phyloP scores from a whole-genome alignment of 2,113 vertebrate species.

The Chamaea fasciata region DNA sequence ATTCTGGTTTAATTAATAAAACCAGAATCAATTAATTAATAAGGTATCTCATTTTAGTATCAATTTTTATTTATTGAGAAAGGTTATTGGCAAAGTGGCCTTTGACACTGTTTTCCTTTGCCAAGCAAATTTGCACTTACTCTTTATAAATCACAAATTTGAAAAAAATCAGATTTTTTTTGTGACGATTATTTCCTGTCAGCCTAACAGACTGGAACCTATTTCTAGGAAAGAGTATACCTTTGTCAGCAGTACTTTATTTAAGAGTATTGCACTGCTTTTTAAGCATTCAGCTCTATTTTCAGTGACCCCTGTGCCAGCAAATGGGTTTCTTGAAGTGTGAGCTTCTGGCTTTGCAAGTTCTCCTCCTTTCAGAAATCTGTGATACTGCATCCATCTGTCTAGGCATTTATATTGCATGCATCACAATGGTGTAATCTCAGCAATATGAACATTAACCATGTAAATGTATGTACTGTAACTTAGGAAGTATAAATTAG shows the following conservation, averaged over 20 bases:
- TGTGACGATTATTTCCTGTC: not conserved
- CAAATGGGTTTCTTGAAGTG: constrained; percentile 49
- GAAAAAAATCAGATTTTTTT: not conserved
- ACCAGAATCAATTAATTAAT: not conserved
- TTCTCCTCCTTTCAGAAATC: constrained; percentile 60
- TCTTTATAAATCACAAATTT: not conserved
- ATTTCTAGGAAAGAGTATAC: constrained; percentile 34
- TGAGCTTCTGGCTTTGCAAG: constrained; percentile 50
- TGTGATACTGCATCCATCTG: constrained; percentile 65
- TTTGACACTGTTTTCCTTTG: not conserved
- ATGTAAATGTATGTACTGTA: constrained; percentile 62
- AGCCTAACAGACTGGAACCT: not conserved
- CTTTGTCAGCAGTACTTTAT: constrained; percentile 45
- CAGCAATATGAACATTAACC: constrained; percentile 40
- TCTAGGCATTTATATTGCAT: constrained; percentile 50
- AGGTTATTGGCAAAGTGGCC: not conserved
- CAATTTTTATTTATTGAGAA: not conserved
- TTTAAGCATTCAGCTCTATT: constrained; percentile 44
- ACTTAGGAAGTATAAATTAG: constrained; percentile 50
- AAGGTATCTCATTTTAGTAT: not conserved
- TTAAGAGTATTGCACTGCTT: constrained; percentile 6
- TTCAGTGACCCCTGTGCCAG: constrained; percentile 46
- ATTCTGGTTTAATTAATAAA: not conserved
- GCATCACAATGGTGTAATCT: constrained; percentile 54
- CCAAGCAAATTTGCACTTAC: not conserved